Conservation (phyloP, 2,888 invertebrate species). For the Ischnura elegans region DNA sequence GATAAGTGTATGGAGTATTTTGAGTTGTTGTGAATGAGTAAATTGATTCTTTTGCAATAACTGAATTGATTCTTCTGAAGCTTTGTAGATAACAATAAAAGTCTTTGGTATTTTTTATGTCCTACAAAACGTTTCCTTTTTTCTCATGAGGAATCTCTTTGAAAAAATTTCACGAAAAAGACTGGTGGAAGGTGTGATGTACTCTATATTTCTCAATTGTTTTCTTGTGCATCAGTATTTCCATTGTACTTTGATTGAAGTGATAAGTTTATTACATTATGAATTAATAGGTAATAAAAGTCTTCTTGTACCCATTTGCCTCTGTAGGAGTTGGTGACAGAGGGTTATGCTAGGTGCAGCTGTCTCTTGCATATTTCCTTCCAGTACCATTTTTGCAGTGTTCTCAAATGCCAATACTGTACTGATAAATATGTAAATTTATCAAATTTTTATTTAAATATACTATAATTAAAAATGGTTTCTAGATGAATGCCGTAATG, state of each 20-base stretch:
- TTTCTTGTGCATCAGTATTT: slow-evolving; percentile 33
- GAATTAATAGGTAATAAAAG: neutral
- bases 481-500: neutral
- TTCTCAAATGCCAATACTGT: slow-evolving; percentile 45
- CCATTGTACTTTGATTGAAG: neutral
- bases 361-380: slow-evolving; percentile 40
- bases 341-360: neutral
- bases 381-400: slow-evolving; percentile 41
- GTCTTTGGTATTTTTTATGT: slow-evolving; percentile 65
- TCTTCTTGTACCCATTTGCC: neutral
- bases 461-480: slow-evolving; percentile 7
- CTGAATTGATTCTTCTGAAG: slow-evolving; percentile 60
- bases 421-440: slow-evolving; percentile 45
- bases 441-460: slow-evolving; percentile 54
- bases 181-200: neutral
- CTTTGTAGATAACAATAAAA: slow-evolving; percentile 67
- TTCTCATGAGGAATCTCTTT: neutral
- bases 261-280: neutral
- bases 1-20: slow-evolving; percentile 66
- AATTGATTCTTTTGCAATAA: slow-evolving; percentile 66
- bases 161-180: neutral
- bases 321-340: neutral
- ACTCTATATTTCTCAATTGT: slow-evolving; percentile 3
- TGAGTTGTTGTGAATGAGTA: slow-evolving; percentile 64
- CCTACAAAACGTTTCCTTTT: slow-evolving; percentile 49